Conservation (phyloP, 1,140 invertebrate genomes). For the Lerema accius region DNA sequence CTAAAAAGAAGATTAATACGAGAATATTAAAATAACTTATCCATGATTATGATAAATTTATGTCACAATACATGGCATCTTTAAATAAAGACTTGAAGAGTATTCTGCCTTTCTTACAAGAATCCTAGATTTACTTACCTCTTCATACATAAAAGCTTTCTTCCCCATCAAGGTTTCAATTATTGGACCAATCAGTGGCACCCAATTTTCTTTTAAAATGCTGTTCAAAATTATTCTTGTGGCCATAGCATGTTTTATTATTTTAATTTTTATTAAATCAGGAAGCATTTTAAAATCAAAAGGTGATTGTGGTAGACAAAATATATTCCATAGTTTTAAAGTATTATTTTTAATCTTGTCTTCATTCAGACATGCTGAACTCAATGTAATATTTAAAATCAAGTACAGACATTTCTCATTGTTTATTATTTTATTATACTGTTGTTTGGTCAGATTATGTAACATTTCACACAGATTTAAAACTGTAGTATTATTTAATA, state of each 20-base stretch:
- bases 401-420: slow-evolving; percentile 39
- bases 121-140: slow-evolving; percentile 42
- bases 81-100: no score
- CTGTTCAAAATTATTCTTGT: slow-evolving; percentile 43
- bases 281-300: slow-evolving; percentile 12
- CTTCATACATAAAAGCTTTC: slow-evolving; percentile 32
- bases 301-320: not conserved
- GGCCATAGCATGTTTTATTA: slow-evolving; percentile 50
- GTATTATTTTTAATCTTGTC: slow-evolving; percentile 24
- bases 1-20: slow-evolving; percentile 49
- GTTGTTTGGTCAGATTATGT: slow-evolving; percentile 42
- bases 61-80: no score
- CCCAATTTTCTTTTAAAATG: slow-evolving; percentile 50
- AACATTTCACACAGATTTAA: slow-evolving; percentile 44
- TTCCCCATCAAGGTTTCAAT: slow-evolving; percentile 13
- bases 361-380: slow-evolving; percentile 40
- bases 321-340: slow-evolving; percentile 14
- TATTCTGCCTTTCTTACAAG: no score
- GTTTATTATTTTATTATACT: slow-evolving; percentile 41
- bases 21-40: no score
- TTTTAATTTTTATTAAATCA: slow-evolving; percentile 29
- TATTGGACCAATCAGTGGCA: not conserved
- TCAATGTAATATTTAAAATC: slow-evolving; percentile 50
- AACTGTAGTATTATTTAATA: slow-evolving; percentile 39
- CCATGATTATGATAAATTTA: no score